Conservation (phyloP, 2,888 invertebrate species). For the Drosophila anceps region DNA sequence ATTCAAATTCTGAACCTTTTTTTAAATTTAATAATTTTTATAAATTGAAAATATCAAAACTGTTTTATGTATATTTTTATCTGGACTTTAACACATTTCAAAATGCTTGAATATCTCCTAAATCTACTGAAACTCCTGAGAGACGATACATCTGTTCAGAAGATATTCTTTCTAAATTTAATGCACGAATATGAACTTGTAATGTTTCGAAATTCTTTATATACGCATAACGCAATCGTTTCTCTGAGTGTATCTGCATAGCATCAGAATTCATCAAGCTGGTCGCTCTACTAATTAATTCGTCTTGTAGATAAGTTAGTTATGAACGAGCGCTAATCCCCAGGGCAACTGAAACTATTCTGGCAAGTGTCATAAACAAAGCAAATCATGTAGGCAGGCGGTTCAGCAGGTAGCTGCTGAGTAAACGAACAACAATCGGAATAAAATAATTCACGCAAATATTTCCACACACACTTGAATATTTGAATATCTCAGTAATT, state of each 20-base stretch:
- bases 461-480: conserved; percentile 72
- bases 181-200: too few relatives aligned
- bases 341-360: conserved; percentile 50
- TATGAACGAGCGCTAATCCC: conserved; percentile 37
- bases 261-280: conserved; percentile 47
- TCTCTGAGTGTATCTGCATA: conserved; percentile 16
- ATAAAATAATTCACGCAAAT: conserved; percentile 59
- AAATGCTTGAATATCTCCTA: too few relatives aligned
- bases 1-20: too few relatives aligned
- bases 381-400: conserved; percentile 40
- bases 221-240: neutral
- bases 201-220: too few relatives aligned
- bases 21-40: too few relatives aligned
- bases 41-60: too few relatives aligned
- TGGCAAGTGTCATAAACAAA: conserved; percentile 61
- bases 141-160: too few relatives aligned
- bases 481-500: conserved; percentile 79
- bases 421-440: conserved; percentile 22
- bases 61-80: too few relatives aligned
- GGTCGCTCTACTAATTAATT: conserved; percentile 68
- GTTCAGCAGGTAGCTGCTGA: conserved; percentile 49
- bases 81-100: too few relatives aligned
- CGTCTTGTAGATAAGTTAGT: conserved; percentile 60
- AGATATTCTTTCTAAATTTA: too few relatives aligned
- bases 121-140: too few relatives aligned